Conservation (phyloP, 2,113 vertebrate species). For the Charadrius vociferus region DNA sequence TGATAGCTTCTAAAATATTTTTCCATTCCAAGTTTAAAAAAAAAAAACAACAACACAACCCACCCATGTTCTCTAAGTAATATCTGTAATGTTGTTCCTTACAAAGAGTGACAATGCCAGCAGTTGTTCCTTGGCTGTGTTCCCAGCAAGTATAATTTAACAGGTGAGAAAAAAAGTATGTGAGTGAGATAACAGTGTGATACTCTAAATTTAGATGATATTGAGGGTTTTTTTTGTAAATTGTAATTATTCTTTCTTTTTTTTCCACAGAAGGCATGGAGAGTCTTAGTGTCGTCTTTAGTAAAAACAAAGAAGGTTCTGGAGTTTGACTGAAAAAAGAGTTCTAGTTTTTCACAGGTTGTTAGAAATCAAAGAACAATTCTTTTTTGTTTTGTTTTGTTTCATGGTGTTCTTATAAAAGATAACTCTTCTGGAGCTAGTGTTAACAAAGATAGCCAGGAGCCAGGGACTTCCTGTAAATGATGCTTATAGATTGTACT, state of each 20-base stretch:
- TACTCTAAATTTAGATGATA: slow-evolving; percentile 56
- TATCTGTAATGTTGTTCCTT: slow-evolving; percentile 18
- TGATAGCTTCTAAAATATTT: slow-evolving; percentile 26
- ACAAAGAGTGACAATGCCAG: slow-evolving; percentile 34
- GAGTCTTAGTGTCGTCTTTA: background rate
- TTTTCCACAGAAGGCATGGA: background rate
- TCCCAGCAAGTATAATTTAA: slow-evolving; percentile 68
- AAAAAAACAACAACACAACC: background rate
- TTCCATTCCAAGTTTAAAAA: background rate
- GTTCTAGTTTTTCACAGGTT: background rate
- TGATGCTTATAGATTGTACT: background rate
- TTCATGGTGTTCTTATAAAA: background rate
- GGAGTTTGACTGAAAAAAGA: background rate
- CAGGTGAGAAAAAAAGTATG: slow-evolving; percentile 65
- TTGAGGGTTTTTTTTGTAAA: background rate
- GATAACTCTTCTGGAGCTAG: background rate
- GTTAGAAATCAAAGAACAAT: background rate
- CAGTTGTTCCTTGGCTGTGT: slow-evolving; percentile 47
- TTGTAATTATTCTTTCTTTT: background rate
- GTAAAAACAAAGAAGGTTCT: background rate
- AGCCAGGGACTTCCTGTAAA: background rate
- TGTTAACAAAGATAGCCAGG: background rate
- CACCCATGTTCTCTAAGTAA: background rate
- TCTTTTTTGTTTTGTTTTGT: background rate
- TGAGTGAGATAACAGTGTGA: slow-evolving; percentile 42